Base-by-base conservation (phyloP, 2,113 vertebrate species). In the Toxotes jaculatrix region DNA sequence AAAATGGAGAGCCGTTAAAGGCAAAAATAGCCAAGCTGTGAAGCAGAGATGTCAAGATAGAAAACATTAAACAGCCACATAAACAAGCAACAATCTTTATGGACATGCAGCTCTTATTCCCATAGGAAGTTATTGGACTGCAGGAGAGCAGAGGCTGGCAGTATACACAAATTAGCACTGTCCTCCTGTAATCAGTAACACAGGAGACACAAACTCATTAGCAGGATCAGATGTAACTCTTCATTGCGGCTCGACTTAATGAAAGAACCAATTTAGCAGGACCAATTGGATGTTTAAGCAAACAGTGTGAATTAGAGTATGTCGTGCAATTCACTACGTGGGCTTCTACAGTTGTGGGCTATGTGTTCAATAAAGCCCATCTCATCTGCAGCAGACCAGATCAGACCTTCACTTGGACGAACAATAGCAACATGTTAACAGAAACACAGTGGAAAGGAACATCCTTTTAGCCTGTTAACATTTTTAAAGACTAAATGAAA, bases 211-310 rank as follows among this genome's bases (percentile, higher is more conserved):
- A 74, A 62, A 66, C 60, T 69, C 73, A 82, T 69, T 69, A 82
- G 38, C n/a, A 32, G 55, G 19, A 72, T 79, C 36, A 31, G 69
- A 62, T 59, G 63, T 62, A 72, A 80, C 55, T 62, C 53, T 64
- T 64, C 76, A 72, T 43, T 86, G 64, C 72, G 43, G 64, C 56
- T 21, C 14, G 43, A 69, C 66, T 74, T 49, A 79, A 80, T 68
- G 66, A 63, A 72, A 71, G 57, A 63, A 62, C 13, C 23, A 67
- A 43, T 61, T 31, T 14, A 42, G 62, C 68, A 36, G 61, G 38
- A 72, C 72, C 40, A n/a, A 69, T 62, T 62, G 7, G 71, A 91
- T n/a, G 49, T 79, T 34, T 47, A 57, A 73, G 17, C 55, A 67
- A 79, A 78, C 61, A 47, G 13, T 34, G 57, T 13, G 40, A 69